Conservation (phyloP, 2,113 vertebrate species). For the Electrona antarctica region DNA sequence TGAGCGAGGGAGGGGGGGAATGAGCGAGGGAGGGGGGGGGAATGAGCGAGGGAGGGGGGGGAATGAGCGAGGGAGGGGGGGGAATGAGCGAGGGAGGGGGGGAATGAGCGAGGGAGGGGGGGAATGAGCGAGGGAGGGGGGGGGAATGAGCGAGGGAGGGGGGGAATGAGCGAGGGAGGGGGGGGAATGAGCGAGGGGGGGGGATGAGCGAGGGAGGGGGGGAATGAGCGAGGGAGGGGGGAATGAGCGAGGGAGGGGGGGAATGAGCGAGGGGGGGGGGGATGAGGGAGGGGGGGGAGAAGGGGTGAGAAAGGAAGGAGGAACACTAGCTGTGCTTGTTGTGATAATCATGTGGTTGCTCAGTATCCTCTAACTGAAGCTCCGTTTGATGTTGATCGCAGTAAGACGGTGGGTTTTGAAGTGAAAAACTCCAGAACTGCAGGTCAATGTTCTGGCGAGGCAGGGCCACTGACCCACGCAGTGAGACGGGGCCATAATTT, state of each 20-base stretch:
- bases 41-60: slow-evolving; percentile 19
- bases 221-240: not conserved
- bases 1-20: slow-evolving; percentile 9
- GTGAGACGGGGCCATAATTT: slow-evolving; percentile 88
- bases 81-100: not conserved
- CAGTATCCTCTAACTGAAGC: slow-evolving; percentile 85
- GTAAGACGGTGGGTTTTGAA: slow-evolving; percentile 94
- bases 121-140: not conserved
- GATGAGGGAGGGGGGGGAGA: not conserved
- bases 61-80: too few relatives aligned
- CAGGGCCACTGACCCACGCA: slow-evolving; percentile 93
- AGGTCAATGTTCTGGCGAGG: slow-evolving; percentile 88
- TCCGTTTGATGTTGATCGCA: slow-evolving; percentile 94
- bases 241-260: too few relatives aligned
- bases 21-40: not conserved
- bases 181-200: slow-evolving; percentile 13
- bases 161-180: not conserved
- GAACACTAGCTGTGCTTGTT: slow-evolving; percentile 81
- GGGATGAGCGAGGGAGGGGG: too few relatives aligned
- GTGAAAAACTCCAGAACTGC: slow-evolving; percentile 97
- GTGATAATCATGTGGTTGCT: slow-evolving; percentile 90
- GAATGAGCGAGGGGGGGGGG: not conserved
- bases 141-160: too few relatives aligned
- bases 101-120: too few relatives aligned
- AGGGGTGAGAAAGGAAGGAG: slow-evolving; percentile 18